Evolutionary conservation across 2,888 invertebrate species (phyloP), one percentile per base, ranked within the genome.

Genomic region (Apeira syringaria): DNA sequence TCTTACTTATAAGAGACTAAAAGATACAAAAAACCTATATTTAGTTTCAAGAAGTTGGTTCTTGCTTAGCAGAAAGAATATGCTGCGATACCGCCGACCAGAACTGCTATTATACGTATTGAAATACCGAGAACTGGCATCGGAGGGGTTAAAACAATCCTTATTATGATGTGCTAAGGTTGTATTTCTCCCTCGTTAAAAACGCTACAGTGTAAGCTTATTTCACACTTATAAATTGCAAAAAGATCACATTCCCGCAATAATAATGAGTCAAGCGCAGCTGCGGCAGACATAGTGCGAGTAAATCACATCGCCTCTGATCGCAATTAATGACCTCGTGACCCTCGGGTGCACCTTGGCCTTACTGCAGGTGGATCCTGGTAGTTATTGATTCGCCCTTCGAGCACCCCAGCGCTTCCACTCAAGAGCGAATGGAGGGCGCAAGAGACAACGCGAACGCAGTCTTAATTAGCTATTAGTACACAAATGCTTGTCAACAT

Each of bases 241-340:
- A 39, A 50, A 47, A 47, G 37, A 42, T 25, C 33, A 15, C 25
- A 36, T 42, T 40, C 64, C 52, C 54, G 59, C 66, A 68, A 64
- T 68, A 69, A 64, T 63, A 68, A 64, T 84, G 83, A 80, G 70
- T 85, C 84, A 85, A 75, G 70, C 68, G 83, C 87, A 87, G 78
- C 83, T 86, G 86, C 76, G 63, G 66, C 59, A 63, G 72, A 68
- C 59, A 67, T 64, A 64, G 60, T 59, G 58, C 64, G 64, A 78
- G 80, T 84, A 86, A 84, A 87, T 86, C 86, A 85, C 80, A 69
- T 53, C 69, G 73, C 59, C 56, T 48, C 61, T 60, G 64, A 56
- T 58, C 61, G 76, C 76, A 84, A 83, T 85, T 82, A 80, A 79
- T 69, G 76, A 68, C 65, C 60, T 59, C 65, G 70, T 64, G 71